Percentiles rank a stretch among this genome's conserved stretches.
Evolutionary conservation across 2,888 invertebrate genomes (phyloP).

Genomic region (Patella caerulea): DNA sequence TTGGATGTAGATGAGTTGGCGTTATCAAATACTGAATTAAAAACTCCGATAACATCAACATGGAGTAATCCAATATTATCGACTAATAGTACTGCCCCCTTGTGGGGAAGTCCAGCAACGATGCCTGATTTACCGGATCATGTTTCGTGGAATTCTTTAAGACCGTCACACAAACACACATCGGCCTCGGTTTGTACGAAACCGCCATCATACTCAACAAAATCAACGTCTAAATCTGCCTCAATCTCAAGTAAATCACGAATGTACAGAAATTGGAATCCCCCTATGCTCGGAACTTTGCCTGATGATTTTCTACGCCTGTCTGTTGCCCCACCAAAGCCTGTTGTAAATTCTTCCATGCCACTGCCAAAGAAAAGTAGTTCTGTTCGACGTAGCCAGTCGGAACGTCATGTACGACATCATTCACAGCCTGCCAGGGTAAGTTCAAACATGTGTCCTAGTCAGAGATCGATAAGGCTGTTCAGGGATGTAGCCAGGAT

Average conservation of each 20-base stretch:
- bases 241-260: constrained; percentile 38
- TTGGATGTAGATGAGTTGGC: constrained; percentile 34
- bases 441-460: background rate
- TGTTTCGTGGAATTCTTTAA: constrained; percentile 18
- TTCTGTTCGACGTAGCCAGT: constrained; percentile 2
- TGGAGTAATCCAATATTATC: constrained; percentile 23
- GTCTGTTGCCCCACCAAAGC: background rate
- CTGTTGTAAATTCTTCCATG: background rate
- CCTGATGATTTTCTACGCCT: constrained; percentile 84
- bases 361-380: constrained; percentile 4
- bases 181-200: constrained; percentile 25
- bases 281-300: constrained; percentile 83
- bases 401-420: constrained; percentile 2
- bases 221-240: constrained; percentile 21
- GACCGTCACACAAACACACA: constrained; percentile 31
- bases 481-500: no score
- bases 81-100: background rate
- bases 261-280: constrained; percentile 80
- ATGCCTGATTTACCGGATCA: constrained; percentile 5
- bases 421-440: background rate
- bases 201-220: constrained; percentile 27
- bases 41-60: constrained; percentile 29
- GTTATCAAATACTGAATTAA: constrained; percentile 40
- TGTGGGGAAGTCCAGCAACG: constrained; percentile 5
- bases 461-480: no score